Percentiles rank a stretch among this genome's conserved stretches.
These are phyloP conservation scores for Drosophila mauritiana DNA, from an alignment of 1,140 invertebrate species.

Conservation along the genomic window DNA sequence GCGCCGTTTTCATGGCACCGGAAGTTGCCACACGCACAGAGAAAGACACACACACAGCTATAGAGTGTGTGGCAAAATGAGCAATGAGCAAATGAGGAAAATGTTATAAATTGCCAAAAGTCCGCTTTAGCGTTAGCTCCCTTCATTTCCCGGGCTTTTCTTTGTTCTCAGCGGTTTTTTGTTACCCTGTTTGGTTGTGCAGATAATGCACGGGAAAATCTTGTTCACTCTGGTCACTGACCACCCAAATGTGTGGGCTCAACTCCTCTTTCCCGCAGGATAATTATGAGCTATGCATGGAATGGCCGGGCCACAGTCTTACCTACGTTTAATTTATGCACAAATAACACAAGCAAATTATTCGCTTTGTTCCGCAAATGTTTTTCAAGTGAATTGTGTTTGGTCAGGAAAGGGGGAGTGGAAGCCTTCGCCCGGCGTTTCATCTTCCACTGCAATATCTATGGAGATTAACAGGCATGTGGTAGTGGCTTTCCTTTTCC, in stretches of 20 bases:
- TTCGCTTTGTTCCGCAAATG: constrained; percentile 72
- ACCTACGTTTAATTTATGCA: constrained; percentile 54
- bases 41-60: constrained; percentile 7
- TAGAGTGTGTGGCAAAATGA: constrained; percentile 53
- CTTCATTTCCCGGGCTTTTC: background rate
- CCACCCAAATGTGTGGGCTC: constrained; percentile 27
- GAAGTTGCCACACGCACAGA: constrained; percentile 42
- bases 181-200: constrained; percentile 34
- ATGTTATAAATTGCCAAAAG: constrained; percentile 79
- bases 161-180: constrained; percentile 38
- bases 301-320: constrained; percentile 24
- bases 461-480: constrained; percentile 42
- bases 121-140: constrained; percentile 13
- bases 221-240: constrained; percentile 58
- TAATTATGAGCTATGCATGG: constrained; percentile 77
- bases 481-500: constrained; percentile 20
- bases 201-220: constrained; percentile 74
- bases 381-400: constrained; percentile 50
- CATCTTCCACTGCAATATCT: constrained; percentile 33
- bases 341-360: constrained; percentile 73
- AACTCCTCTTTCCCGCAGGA: constrained; percentile 19
- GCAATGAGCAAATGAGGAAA: constrained; percentile 69
- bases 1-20: constrained; percentile 73
- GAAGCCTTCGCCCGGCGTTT: constrained; percentile 19
- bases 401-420: background rate